Evolutionary conservation across 2,888 invertebrate species (phyloP).

Genomic region (Subacronicta megacephala): DNA sequence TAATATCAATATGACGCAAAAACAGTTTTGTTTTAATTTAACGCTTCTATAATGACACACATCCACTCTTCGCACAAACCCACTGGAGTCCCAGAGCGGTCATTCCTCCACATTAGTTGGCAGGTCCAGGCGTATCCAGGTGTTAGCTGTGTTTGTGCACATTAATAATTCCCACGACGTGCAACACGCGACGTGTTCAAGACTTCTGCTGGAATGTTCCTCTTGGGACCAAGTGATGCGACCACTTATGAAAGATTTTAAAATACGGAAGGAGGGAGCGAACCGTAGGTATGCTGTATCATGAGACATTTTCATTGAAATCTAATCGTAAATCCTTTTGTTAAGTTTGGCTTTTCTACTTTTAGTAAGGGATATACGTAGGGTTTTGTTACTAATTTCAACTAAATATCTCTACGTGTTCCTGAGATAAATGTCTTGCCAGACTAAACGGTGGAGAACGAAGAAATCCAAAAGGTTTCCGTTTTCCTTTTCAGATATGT

Average conservation of each 20-base stretch:
- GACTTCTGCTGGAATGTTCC: constrained; percentile 23
- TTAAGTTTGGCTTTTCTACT: too few relatives aligned
- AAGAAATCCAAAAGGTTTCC: too few relatives aligned
- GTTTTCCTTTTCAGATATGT: too few relatives aligned
- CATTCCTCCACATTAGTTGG: constrained; percentile 5
- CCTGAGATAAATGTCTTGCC: too few relatives aligned
- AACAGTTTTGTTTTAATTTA: too few relatives aligned
- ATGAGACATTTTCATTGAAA: too few relatives aligned
- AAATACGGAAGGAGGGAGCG: constrained; percentile 10
- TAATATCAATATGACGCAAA: too few relatives aligned
- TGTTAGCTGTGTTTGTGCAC: constrained; percentile 48
- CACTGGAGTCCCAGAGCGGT: not conserved
- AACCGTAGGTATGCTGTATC: not conserved
- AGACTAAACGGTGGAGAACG: too few relatives aligned
- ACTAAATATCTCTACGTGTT: too few relatives aligned
- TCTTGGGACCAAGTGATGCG: constrained; percentile 18
- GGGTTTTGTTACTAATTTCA: too few relatives aligned
- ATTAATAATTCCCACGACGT: constrained; percentile 63
- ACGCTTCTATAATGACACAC: not conserved
- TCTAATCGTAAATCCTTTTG: too few relatives aligned
- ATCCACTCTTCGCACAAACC: not conserved
- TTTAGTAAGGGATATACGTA: too few relatives aligned
- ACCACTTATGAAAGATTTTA: constrained; percentile 9
- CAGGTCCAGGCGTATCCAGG: constrained; percentile 32
- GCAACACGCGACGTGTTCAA: constrained; percentile 46